Evolutionary conservation across 2,797 vertebrate genomes (phyloP), one percentile per base, ranked within the genome.

Genomic region (Lutjanus argentimaculatus): DNA sequence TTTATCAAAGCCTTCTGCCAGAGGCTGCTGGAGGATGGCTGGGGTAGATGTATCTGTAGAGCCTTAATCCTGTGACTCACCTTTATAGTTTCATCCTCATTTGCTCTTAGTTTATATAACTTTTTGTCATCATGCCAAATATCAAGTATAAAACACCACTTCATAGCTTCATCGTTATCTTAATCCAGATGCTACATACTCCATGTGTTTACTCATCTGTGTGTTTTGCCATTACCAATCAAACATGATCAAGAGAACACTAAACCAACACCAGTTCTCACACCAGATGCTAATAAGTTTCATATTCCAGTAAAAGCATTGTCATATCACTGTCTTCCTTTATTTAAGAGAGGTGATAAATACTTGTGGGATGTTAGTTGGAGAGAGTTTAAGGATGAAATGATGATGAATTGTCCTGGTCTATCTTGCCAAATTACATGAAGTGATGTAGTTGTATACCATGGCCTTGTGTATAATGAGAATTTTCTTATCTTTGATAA

Each of bases 211-310:
- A 75, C 66, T 72, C 59, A 75, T 82, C 77, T 62, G 43, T 69
- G 51, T 67, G 63, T 77, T 83, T 87, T 10, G n/a, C 51, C 65
- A 46, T 59, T 61, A 71, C 75, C 67, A 66, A 46, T 88, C 70
- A 79, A 19, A 82, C 57, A 62, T 17, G 15, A 85, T 84, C 69
- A 77, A 36, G 78, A 90, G 64, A 43, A 62, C 36, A 62, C 16
- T 30, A 51, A 56, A 68, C 19, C n/a, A 16, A 40, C 65, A 51
- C 69, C 25, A 73, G 72, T 76, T 76, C 19, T 69, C 55, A 14
- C 61, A 74, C 25, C 70, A 67, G 78, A 84, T 82, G 67, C 56
- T 89, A 83, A 91, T 84, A 86, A 53, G 67, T 86, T 84, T 88
- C 83, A 84, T 72, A 68, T 84, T 79, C n/a, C 73, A 53, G 70